phyloP scores from a whole-genome alignment of 2,888 invertebrate species.

The Pseudeuparius sepicola region DNA sequence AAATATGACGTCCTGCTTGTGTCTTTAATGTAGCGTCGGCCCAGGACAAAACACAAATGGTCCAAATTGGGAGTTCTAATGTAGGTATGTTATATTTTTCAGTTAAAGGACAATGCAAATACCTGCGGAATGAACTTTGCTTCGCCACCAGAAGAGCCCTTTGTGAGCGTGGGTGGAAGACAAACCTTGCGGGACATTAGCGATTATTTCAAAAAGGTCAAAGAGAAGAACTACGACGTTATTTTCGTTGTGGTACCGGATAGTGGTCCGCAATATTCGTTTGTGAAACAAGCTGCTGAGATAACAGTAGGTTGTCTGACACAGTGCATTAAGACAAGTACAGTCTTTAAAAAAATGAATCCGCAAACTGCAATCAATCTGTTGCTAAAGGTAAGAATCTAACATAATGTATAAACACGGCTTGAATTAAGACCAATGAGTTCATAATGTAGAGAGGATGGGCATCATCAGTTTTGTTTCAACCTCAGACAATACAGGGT shows the following conservation, averaged over 20 bases:
- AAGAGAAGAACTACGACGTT: conserved; percentile 38
- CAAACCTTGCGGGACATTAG: conserved; percentile 16
- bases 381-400: conserved; percentile 46
- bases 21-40: too few species aligned
- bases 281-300: conserved; percentile 62
- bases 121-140: conserved; percentile 16
- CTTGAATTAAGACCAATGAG: too few species aligned
- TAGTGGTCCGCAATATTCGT: conserved; percentile 31
- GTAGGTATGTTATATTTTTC: too few species aligned
- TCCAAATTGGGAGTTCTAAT: too few species aligned
- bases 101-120: too few species aligned
- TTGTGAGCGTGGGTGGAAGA: conserved; percentile 16
- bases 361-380: conserved; percentile 58
- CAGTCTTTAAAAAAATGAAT: conserved; percentile 44
- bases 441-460: too few species aligned
- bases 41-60: too few species aligned
- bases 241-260: conserved; percentile 53
- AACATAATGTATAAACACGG: background rate
- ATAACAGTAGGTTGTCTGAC: conserved; percentile 57
- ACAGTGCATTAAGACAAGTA: conserved; percentile 56
- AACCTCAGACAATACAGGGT: too few species aligned
- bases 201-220: conserved; percentile 19
- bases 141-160: conserved; percentile 17
- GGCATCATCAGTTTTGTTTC: too few species aligned
- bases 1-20: too few species aligned